Conservation (phyloP, 2,888 invertebrate species). For the Pyrgus malvae region DNA sequence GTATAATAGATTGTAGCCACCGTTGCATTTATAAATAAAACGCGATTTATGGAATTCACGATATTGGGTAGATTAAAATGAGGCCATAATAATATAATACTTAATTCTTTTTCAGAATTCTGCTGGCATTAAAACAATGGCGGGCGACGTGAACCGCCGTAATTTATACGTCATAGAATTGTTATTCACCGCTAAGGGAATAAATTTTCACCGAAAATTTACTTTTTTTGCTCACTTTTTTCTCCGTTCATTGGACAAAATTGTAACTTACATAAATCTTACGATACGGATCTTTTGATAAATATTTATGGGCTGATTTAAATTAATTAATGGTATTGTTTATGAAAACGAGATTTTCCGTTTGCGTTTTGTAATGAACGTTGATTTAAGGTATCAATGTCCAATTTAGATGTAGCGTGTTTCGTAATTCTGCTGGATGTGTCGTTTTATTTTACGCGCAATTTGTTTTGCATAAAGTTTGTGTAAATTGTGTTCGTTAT, state of each 20-base stretch:
- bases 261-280: conserved; percentile 43
- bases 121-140: conserved; percentile 40
- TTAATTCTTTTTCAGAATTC: conserved; percentile 32
- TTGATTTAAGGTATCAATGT: not conserved
- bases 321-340: conserved; percentile 38
- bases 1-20: not conserved
- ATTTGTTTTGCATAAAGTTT: too few species aligned
- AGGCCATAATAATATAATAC: conserved; percentile 19
- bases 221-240: conserved; percentile 40
- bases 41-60: conserved; percentile 19
- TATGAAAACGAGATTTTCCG: conserved; percentile 22
- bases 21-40: not conserved
- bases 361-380: conserved; percentile 2
- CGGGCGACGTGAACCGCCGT: conserved; percentile 40
- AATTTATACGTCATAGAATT: conserved; percentile 51
- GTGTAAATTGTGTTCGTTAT: too few species aligned
- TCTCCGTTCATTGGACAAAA: conserved; percentile 37
- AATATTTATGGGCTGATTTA: conserved; percentile 44
- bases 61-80: conserved; percentile 29
- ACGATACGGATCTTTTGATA: conserved; percentile 45
- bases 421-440: too few species aligned
- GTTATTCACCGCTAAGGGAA: conserved; percentile 45
- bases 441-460: too few species aligned
- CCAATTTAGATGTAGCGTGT: not conserved
- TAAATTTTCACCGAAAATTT: conserved; percentile 44